Evolutionary conservation across 2,797 vertebrate genomes (phyloP), one percentile per base, ranked within the genome.

Genomic region (Yasuhikotakia modesta): DNA sequence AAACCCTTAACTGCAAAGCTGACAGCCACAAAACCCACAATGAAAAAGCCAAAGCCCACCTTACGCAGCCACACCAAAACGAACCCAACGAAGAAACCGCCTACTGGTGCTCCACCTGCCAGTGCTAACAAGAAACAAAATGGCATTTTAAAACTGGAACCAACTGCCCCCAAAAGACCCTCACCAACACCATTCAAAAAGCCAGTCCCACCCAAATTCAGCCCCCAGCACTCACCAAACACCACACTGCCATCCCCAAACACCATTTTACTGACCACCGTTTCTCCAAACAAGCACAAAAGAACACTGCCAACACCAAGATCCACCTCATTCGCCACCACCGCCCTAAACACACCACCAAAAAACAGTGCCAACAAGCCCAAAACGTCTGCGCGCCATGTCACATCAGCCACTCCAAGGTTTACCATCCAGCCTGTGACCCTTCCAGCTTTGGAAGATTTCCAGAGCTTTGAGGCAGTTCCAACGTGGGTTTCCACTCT

Each of bases 401-500:
- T 87, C 72, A 90, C 82, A 21, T 85, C 73, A 2, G 85, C 64
- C 71, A 82, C 88, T 60, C 89, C 87, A 78, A 91, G 80, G 74
- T 64, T 85, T 46, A 35, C 81, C 7, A 83, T 87, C 53, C 91
- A 88, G 74, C 65, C 91, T n/a, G 90, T 91, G n/a, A 95, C 93
- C 19, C 90, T 87, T 0, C 88, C 94, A 53, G 90, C 91, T 4
- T 94, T 93, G 0, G 94, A 95, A 27, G 90, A 91, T 82, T 96
- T 93, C 81, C 91, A 93, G 0, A 92, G 93, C 87, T 95, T 94
- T 81, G 92, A 95, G 52, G 87, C 92, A 0, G 92, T 92, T 78
- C 94, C 94, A 5, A 97, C 95, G 0, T 88, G 88, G 0, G 94
- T 95, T 86, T 93, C 94, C 0, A 85, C 95, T 85, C 84, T 95